Percentiles rank a stretch among this genome's conserved stretches.
These are phyloP conservation scores for Intellagama lesueurii DNA, from an alignment of 2,797 vertebrate species.

Conservation along the genomic window DNA sequence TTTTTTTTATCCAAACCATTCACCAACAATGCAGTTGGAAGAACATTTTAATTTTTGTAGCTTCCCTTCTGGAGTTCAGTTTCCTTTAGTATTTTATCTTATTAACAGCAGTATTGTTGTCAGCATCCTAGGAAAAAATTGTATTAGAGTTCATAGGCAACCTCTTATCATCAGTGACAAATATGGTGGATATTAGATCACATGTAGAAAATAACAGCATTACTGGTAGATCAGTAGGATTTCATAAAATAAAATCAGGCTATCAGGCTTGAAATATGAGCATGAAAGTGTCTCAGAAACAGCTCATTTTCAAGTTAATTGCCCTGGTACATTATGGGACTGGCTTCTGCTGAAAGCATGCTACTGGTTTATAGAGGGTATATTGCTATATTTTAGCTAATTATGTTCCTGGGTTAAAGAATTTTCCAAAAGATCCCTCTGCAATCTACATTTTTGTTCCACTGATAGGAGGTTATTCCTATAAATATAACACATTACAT, in stretches of 20 bases:
- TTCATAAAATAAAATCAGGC: slow-evolving; percentile 6
- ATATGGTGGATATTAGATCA: neutral
- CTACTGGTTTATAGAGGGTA: slow-evolving; percentile 41
- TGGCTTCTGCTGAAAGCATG: slow-evolving; percentile 42
- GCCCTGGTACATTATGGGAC: slow-evolving; percentile 19
- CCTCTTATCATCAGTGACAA: slow-evolving; percentile 8
- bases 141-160: neutral
- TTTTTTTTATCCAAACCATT: neutral
- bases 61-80: neutral
- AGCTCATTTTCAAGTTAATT: neutral
- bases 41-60: neutral
- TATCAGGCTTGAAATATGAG: neutral
- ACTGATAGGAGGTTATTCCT: neutral
- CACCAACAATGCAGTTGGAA: neutral
- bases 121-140: neutral
- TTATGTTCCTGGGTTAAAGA: slow-evolving; percentile 36
- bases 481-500: neutral
- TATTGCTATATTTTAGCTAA: slow-evolving; percentile 24
- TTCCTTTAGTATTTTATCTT: neutral
- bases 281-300: slow-evolving; percentile 31
- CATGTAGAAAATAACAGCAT: neutral
- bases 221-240: neutral
- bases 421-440: slow-evolving; percentile 19
- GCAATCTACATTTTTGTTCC: neutral
- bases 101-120: neutral